A percentile compares a stretch with the other conserved stretches of the same genome.
Evolutionary conservation across 2,888 invertebrate genomes (phyloP).

Genomic region (Sycophila texana): DNA sequence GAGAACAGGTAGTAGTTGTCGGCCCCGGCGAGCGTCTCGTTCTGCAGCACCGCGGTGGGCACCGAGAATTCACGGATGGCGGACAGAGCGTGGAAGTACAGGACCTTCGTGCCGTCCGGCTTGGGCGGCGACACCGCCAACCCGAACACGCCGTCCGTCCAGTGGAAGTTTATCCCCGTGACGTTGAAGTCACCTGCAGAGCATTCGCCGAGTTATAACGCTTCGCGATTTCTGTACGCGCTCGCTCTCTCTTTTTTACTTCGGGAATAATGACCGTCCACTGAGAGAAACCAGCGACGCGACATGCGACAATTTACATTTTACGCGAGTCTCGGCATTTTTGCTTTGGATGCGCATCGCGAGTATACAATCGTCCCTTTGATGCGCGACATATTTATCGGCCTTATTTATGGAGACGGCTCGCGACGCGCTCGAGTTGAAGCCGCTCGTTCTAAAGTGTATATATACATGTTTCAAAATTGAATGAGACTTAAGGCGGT

Average conservation of each 20-base stretch:
- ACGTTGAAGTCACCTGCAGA: slow-evolving; percentile 84
- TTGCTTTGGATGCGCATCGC: too few species aligned
- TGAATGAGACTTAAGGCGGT: not conserved
- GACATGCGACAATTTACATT: too few species aligned
- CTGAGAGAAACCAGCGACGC: too few species aligned
- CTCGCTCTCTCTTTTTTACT: too few species aligned
- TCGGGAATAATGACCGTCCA: too few species aligned
- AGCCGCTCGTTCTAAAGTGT: too few species aligned
- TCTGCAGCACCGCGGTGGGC: slow-evolving; percentile 84
- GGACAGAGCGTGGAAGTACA: slow-evolving; percentile 90
- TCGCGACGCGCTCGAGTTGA: too few species aligned
- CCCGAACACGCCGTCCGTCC: slow-evolving; percentile 90
- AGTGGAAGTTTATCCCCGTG: slow-evolving; percentile 88
- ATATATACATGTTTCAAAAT: too few species aligned
- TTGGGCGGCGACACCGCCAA: slow-evolving; percentile 81
- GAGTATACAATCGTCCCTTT: too few species aligned
- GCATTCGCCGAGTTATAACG: not conserved
- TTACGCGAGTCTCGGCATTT: too few species aligned
- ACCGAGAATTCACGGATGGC: slow-evolving; percentile 89
- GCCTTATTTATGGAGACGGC: too few species aligned
- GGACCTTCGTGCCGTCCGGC: slow-evolving; percentile 80
- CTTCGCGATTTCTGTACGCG: not conserved
- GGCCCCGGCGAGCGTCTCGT: slow-evolving; percentile 83
- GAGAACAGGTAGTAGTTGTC: slow-evolving; percentile 83
- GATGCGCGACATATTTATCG: too few species aligned